Evolutionary conservation across 2,113 vertebrate genomes (phyloP), one percentile per base, ranked within the genome.

Genomic region (Oxygymnocypris stewartii): DNA sequence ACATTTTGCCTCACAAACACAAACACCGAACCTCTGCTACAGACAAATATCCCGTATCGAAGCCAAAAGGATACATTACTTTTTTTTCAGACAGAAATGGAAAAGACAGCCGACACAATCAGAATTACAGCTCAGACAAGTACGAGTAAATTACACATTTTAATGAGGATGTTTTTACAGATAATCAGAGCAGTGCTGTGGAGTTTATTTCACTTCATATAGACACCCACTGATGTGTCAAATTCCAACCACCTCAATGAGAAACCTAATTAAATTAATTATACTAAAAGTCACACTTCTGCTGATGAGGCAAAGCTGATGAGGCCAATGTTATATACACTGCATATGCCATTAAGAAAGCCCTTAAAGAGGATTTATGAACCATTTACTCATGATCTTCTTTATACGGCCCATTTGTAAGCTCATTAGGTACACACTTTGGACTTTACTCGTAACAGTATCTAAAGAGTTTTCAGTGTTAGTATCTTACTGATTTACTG

Each of bases 1-100:
- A 28, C 42, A 76, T 59, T 80, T 20, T 76, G 77, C 25, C 63
- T 84, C 42, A 44, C 74, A 65, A 67, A 20, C 44, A 69, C 76
- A 59, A 67, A 59, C 76, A 61, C 69, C 87, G 67, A 77, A 82
- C 40, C 61, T 85, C 25, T 61, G 67, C 18, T 79, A 86, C 31
- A 67, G 57, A 51, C 40, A 51, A 59, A 82, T 61, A 20, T 28
- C 54, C 20, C n/a, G 13, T 73, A 63, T 23, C 40, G 10, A 31
- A 73, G 47, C n/a, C 31, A 81, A 85, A 67, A 49, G 12, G 31
- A 28, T 82, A 59, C 4, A 5, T 6, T 47, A 13, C 13, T 49
- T 6, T 16, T 49, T 44, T 51, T 47, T 4, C 12, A 16, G 10
- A 65, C 67, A 37, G 7, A 20, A 28, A 42, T 25, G 10, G 79